phyloP scores from a whole-genome alignment of 2,113 vertebrate genomes.

The Nibea albiflora region DNA sequence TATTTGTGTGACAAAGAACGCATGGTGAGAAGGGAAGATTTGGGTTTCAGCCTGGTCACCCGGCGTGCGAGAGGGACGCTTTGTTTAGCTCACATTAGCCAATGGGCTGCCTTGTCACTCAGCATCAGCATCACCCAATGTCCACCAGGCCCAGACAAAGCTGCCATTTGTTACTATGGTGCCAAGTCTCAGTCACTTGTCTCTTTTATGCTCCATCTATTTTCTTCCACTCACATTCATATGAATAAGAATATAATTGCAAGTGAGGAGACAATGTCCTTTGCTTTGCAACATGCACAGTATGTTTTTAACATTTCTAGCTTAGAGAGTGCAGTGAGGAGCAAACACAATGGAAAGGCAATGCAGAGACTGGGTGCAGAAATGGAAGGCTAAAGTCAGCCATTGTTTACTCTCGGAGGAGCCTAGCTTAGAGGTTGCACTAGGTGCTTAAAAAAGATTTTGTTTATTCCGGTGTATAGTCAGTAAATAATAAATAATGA shows the following conservation, averaged over 20 bases:
- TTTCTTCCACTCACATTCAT: conserved; percentile 30
- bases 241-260: conserved; percentile 74
- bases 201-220: conserved; percentile 28
- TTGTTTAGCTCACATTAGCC: conserved; percentile 43
- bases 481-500: conserved; percentile 72
- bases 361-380: conserved; percentile 29
- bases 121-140: conserved; percentile 54
- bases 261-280: conserved; percentile 53
- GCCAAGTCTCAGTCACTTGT: conserved; percentile 10
- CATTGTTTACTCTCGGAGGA: conserved; percentile 68
- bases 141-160: conserved; percentile 33
- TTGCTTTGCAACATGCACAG: conserved; percentile 36
- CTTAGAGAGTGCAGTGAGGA: conserved; percentile 35
- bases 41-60: conserved; percentile 25
- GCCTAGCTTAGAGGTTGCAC: conserved; percentile 62
- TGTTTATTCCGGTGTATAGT: conserved; percentile 65
- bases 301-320: conserved; percentile 39
- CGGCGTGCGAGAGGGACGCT: not conserved
- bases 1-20: not conserved
- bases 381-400: conserved; percentile 60
- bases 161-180: conserved; percentile 53
- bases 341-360: conserved; percentile 47
- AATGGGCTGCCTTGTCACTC: conserved; percentile 36
- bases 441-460: conserved; percentile 68
- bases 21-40: conserved; percentile 20